Base-by-base conservation (phyloP, 1,140 invertebrate genomes). In the Apis cerana region DNA sequence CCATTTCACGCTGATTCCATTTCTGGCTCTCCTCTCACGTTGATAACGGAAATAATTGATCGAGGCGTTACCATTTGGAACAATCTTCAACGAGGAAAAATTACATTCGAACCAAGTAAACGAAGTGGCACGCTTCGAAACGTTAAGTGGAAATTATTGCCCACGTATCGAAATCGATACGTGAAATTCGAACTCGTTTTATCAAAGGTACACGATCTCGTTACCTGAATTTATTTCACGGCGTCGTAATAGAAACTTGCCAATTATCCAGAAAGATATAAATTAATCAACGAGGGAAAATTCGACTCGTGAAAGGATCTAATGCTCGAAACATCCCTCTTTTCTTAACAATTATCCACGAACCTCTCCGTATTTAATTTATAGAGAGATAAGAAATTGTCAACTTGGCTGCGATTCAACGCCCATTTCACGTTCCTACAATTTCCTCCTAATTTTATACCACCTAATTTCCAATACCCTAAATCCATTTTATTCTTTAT, bases 61-160 rank as follows among this genome's bases (percentile, higher is more conserved):
- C 71, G 33, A 19, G 21, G 54, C 12, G 54, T 74, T 21, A n/a
- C 19, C 27, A 33, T 15, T 27, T 21, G 15, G 17, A 23, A 74
- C 56, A 56, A 59, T 33, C 71, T 74, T 74, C 19, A 43, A 74
- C 56, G n/a, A 59, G 71, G 48, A 43, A 74, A 58, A 74, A 59
- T 74, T 43, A 10, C 71, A 8, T 48, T 59, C 33, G 54, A 5
- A 43, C 52, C 1, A 33, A 21, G 52, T 9, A 9, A 11, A 27
- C n/a, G 52, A 23, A 13, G 19, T 3, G n/a, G 33, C 21, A 2
- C 1, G 33, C 71, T 74, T 74, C 59, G 56, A 43, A 19, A 54
- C 13, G 8, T 23, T 17, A n/a, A 59, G 54, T 59, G 27, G 56
- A 48, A 74, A 74, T 74, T 74, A 59, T 74, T 54, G 56, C 19